A percentile compares a stretch with the other conserved stretches of the same genome.
Evolutionary conservation across 2,113 vertebrate genomes (phyloP).

Genomic region (Perca fluviatilis): DNA sequence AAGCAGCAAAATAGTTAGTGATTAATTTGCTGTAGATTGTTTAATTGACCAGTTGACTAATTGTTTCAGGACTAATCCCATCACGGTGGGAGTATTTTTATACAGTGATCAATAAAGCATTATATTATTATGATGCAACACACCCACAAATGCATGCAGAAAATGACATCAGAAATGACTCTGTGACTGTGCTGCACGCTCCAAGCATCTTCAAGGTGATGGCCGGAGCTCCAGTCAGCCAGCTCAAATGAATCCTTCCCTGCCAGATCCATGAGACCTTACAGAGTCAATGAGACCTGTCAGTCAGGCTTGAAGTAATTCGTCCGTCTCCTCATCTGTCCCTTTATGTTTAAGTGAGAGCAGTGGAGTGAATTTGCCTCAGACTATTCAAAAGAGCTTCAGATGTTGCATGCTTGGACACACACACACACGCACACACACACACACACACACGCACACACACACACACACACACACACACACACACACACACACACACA

Average conservation of each 20-base stretch:
- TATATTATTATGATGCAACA: neutral
- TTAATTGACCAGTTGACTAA: neutral
- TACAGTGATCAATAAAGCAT: constrained; percentile 11
- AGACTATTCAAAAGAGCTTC: constrained; percentile 45
- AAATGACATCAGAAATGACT: constrained; percentile 8
- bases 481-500: constrained; percentile 5
- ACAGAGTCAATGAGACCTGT: constrained; percentile 50
- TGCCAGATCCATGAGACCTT: constrained; percentile 20
- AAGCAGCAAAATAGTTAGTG: neutral
- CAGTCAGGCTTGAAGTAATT: constrained; percentile 53
- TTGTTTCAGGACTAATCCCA: neutral
- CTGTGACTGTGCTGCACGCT: neutral
- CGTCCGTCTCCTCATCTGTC: constrained; percentile 38
- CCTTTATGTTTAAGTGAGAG: constrained; percentile 46
- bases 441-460: constrained; percentile 23
- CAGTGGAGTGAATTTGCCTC: constrained; percentile 39
- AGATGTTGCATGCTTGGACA: constrained; percentile 34
- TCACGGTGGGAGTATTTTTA: neutral
- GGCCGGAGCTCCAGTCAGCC: constrained; percentile 28
- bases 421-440: constrained; percentile 24
- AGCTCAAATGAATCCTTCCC: constrained; percentile 48
- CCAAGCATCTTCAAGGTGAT: constrained; percentile 50
- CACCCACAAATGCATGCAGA: neutral
- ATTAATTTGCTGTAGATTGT: neutral
- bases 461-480: neutral